Percentiles rank a stretch among this genome's conserved stretches.
Conservation (phyloP, 2,797 vertebrate genomes). For the Poeciliopsis gracilis region DNA sequence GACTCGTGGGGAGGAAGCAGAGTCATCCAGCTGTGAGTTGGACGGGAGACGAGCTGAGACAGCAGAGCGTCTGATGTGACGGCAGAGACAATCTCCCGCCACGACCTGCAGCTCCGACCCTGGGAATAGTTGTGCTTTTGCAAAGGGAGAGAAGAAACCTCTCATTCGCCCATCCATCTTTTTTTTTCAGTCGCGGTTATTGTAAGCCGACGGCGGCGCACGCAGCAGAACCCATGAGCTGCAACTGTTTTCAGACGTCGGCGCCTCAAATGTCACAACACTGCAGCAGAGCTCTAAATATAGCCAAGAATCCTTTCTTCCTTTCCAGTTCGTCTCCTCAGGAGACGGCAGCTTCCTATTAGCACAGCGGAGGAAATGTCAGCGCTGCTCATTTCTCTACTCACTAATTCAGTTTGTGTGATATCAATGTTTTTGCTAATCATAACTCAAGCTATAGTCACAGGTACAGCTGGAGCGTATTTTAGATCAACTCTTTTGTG, state of each 20-base stretch:
- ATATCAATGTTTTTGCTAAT: neutral
- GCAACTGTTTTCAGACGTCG: constrained; percentile 10
- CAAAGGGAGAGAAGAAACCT: neutral
- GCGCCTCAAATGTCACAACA: constrained; percentile 25
- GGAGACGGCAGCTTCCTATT: neutral
- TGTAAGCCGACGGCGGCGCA: neutral
- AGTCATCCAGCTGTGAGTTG: constrained; percentile 64
- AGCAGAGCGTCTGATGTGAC: constrained; percentile 44
- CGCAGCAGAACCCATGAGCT: neutral
- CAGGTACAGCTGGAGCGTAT: neutral
- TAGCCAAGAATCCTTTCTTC: neutral
- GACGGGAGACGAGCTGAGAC: constrained; percentile 54
- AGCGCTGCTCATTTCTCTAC: neutral
- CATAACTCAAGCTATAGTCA: no score
- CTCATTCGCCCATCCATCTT: neutral
- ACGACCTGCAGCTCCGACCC: constrained; percentile 56
- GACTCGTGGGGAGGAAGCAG: constrained; percentile 48
- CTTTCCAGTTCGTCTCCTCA: neutral
- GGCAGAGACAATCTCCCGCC: constrained; percentile 41
- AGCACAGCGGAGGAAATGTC: neutral
- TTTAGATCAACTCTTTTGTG: neutral
- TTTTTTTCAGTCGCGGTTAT: neutral
- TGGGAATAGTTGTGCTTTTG: constrained; percentile 43
- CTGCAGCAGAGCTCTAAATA: constrained; percentile 17
- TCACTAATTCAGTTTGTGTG: neutral